A percentile compares a stretch with the other conserved stretches of the same genome.
Conservation (phyloP, 2,797 vertebrate genomes). For the Cygnus olor region DNA sequence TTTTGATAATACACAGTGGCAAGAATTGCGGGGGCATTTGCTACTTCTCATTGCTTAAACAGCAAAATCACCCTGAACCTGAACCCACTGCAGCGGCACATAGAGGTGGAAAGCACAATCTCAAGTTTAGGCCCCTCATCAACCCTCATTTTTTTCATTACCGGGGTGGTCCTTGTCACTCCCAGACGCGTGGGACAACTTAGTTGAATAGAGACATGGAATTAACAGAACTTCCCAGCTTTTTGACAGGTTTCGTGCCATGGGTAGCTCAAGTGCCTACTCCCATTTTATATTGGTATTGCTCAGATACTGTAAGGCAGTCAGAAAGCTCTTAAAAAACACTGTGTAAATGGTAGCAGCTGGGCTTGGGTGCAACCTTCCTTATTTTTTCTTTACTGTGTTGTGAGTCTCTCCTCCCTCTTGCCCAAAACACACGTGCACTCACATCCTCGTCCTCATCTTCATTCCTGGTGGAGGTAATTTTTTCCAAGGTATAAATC, state of each 20-base stretch:
- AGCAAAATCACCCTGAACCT: not conserved
- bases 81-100: not conserved
- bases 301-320: not conserved
- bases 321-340: not conserved
- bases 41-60: not conserved
- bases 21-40: not conserved
- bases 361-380: not conserved
- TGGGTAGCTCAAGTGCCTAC: not conserved
- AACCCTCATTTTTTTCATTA: not conserved
- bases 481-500: not conserved
- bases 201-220: not conserved
- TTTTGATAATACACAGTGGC: not conserved
- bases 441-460: not conserved
- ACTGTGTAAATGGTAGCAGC: not conserved
- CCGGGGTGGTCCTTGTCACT: not conserved
- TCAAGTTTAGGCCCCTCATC: not conserved
- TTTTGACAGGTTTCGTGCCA: not conserved
- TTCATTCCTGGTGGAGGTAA: not conserved
- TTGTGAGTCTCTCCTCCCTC: not conserved
- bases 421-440: not conserved
- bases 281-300: not conserved
- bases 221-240: not conserved
- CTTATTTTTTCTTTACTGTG: not conserved
- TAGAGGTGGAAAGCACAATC: not conserved
- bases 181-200: not conserved